Conservation (phyloP, 2,888 invertebrate genomes). For the Nemoura dubitans region DNA sequence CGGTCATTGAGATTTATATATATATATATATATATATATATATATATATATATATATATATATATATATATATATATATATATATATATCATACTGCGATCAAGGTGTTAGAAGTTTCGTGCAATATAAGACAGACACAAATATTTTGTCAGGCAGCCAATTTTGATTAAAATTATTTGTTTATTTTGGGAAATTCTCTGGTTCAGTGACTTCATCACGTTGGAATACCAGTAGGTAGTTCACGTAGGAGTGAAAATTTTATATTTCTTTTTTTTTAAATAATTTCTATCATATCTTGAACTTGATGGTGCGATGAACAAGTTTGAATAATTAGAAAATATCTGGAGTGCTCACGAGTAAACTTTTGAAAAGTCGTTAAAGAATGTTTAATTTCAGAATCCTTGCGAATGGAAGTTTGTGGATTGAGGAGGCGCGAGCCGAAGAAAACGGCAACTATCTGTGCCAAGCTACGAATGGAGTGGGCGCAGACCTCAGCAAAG, state of each 20-base stretch:
- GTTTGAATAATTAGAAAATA: conserved; percentile 5
- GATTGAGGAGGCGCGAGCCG: conserved; percentile 52
- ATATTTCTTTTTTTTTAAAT: background rate
- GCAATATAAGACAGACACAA: too few species aligned
- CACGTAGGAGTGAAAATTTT: background rate
- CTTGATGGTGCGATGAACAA: conserved; percentile 1
- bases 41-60: too few species aligned
- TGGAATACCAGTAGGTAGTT: too few species aligned
- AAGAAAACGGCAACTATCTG: conserved; percentile 54
- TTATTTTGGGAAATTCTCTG: too few species aligned
- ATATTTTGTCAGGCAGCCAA: too few species aligned
- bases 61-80: too few species aligned
- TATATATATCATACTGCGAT: background rate
- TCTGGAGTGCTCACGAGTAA: background rate
- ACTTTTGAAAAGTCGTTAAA: conserved; percentile 7
- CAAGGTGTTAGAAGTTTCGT: too few species aligned
- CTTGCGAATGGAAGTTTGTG: conserved; percentile 53
- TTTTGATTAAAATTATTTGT: too few species aligned
- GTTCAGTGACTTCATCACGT: too few species aligned
- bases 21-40: too few species aligned
- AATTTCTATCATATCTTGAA: background rate
- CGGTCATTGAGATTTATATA: too few species aligned
- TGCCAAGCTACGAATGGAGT: conserved; percentile 59
- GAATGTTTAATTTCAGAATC: conserved; percentile 41
- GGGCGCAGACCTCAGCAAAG: conserved; percentile 59